Conservation (phyloP, 2,113 vertebrate species). For the Azemiops feae region DNA sequence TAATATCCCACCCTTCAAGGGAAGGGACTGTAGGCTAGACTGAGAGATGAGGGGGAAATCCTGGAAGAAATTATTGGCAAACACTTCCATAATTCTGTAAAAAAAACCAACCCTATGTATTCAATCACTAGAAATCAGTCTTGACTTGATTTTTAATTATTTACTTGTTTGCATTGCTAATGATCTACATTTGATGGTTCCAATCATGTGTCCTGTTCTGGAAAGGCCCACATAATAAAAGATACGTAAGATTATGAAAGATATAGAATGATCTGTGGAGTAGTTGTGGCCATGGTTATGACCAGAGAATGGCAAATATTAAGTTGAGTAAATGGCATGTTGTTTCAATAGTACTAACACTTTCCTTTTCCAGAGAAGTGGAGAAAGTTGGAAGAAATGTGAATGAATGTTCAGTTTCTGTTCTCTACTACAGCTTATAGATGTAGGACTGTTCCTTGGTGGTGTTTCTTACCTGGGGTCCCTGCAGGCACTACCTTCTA, state of each 20-base stretch:
- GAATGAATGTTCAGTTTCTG: background rate
- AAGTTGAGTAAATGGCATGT: background rate
- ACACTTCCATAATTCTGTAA: background rate
- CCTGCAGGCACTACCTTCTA: background rate
- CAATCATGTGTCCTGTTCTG: background rate
- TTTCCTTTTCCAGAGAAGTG: background rate
- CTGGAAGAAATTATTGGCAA: background rate
- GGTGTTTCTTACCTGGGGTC: background rate
- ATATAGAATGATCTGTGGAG: background rate
- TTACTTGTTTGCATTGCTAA: background rate
- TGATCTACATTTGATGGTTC: background rate
- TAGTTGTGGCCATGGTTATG: background rate
- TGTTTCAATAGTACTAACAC: background rate
- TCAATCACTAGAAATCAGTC: background rate
- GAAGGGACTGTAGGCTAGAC: background rate
- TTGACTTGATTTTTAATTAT: background rate
- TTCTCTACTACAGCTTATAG: background rate
- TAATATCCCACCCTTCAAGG: background rate
- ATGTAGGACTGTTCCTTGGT: too few species aligned
- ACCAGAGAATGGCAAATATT: background rate
- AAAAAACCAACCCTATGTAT: background rate
- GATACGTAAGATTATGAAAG: background rate
- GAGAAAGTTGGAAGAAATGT: background rate
- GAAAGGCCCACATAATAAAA: background rate
- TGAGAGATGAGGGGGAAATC: background rate